Evolutionary conservation across 1,140 invertebrate genomes (phyloP).

Genomic region (Apis laboriosa): DNA sequence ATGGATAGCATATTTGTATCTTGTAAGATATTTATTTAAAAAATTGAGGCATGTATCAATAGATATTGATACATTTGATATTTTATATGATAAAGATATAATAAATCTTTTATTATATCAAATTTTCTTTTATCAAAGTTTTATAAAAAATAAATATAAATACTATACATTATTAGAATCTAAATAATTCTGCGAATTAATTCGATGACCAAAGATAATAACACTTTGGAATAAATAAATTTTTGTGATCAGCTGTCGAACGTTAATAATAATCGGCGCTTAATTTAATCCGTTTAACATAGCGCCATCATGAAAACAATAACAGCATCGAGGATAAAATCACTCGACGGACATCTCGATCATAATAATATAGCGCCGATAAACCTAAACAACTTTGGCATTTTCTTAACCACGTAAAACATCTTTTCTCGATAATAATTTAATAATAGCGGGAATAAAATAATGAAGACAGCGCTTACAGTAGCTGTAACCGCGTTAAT

Average conservation of each 20-base stretch:
- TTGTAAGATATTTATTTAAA: too few relatives aligned
- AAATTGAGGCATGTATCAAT: too few relatives aligned
- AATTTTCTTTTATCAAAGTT: too few relatives aligned
- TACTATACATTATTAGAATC: too few relatives aligned
- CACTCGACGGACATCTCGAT: constrained; percentile 56
- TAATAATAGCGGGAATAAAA: constrained; percentile 68
- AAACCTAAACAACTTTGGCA: constrained; percentile 82
- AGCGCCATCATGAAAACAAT: neutral
- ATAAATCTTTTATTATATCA: too few relatives aligned
- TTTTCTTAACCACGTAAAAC: constrained; percentile 77
- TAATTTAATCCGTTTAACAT: neutral
- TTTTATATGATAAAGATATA: too few relatives aligned
- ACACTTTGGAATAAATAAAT: neutral
- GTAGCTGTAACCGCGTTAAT: constrained; percentile 67
- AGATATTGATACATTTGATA: too few relatives aligned
- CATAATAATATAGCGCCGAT: constrained; percentile 67
- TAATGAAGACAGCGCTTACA: constrained; percentile 64
- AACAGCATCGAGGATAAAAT: too few relatives aligned
- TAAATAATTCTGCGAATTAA: too few relatives aligned
- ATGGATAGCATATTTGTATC: too few relatives aligned
- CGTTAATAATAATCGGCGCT: neutral
- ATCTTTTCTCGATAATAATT: constrained; percentile 72
- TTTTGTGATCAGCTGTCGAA: neutral
- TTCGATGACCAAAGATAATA: too few relatives aligned
- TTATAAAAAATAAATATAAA: too few relatives aligned